Base-by-base conservation (phyloP, 2,113 vertebrate species). In the Todiramphus saurophagus region DNA sequence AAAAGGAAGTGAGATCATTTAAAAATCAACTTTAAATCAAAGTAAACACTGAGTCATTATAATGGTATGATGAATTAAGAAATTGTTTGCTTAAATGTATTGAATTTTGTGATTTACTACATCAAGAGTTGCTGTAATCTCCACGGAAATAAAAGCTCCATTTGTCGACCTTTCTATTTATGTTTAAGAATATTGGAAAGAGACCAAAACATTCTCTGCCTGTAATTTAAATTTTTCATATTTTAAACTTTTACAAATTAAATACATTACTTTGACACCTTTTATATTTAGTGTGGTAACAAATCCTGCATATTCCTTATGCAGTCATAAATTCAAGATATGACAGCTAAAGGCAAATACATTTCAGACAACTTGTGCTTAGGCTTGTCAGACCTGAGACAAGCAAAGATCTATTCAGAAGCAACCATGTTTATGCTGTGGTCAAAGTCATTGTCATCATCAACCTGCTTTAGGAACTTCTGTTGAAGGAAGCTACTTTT, bases 71-170 rank as follows among this genome's bases (percentile, higher is more conserved):
- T 70, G 77, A 93, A 94, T 96, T 90, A 96, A 93, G 84, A 93
- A 95, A 77, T 84, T 93, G 37, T 95, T 96, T 94, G 91, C 78
- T 94, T 90, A 96, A 92, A 95, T 89, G 37, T n/a, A 75, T 91
- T 77, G 95, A 75, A 86, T 96, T 81, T 50, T 81, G 43, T 85
- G 68, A 66, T 72, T 96, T 97, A 81, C 77, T 96, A 89, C 89
- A 91, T 92, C 68, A 83, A 25, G 13, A 25, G 13, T 92, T 84
- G 37, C 50, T 76, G 78, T 37, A 41, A 13, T 13, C 60, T 83
- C 85, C 30, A 5, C 6, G 56, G 79, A 66, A 70, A 93, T 86
- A 64, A 25, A 83, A 76, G 28, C 37, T 92, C 67, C 33, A 10
- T 87, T 95, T 90, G 53, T 91, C 3, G 16, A 95, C 91, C 88